Evolutionary conservation across 2,797 vertebrate genomes (phyloP).

Genomic region (Sphenodon punctatus): DNA sequence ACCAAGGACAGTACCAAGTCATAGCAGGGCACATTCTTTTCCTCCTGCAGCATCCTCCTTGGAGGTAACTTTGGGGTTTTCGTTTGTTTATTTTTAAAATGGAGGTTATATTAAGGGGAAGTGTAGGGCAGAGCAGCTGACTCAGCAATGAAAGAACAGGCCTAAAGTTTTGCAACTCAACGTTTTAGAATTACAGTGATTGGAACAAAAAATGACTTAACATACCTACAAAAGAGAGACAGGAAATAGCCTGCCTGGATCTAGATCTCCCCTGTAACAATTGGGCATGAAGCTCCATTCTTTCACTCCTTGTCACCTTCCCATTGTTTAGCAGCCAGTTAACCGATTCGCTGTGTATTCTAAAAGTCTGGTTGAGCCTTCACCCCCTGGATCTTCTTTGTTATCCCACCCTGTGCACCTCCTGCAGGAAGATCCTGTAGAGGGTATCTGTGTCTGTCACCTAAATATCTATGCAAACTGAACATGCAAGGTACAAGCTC

Average conservation of each 20-base stretch:
- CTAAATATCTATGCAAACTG: too few species aligned
- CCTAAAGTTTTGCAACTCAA: background rate
- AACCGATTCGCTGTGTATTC: background rate
- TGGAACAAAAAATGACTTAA: background rate
- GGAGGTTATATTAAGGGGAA: background rate
- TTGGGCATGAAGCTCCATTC: background rate
- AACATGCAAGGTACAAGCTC: background rate
- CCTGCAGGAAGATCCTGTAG: rapidly evolving
- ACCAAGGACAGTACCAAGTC: background rate
- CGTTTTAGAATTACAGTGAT: background rate
- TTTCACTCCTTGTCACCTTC: too few species aligned
- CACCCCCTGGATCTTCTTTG: background rate
- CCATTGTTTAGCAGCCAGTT: background rate
- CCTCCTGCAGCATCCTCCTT: too few species aligned
- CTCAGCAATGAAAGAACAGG: background rate
- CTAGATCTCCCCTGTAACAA: too few species aligned
- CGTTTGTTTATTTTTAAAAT: too few species aligned
- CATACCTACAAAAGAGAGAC: background rate
- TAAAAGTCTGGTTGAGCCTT: background rate
- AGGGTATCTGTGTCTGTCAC: too few species aligned
- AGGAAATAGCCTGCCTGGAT: background rate
- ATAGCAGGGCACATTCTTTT: background rate
- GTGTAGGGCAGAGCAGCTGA: background rate
- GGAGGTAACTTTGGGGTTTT: too few species aligned
- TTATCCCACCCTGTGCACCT: rapidly evolving